A percentile compares a stretch with the other conserved stretches of the same genome.
These are phyloP conservation scores for Ophonus ardosiacus DNA, from an alignment of 2,888 invertebrate species.

Conservation along the genomic window DNA sequence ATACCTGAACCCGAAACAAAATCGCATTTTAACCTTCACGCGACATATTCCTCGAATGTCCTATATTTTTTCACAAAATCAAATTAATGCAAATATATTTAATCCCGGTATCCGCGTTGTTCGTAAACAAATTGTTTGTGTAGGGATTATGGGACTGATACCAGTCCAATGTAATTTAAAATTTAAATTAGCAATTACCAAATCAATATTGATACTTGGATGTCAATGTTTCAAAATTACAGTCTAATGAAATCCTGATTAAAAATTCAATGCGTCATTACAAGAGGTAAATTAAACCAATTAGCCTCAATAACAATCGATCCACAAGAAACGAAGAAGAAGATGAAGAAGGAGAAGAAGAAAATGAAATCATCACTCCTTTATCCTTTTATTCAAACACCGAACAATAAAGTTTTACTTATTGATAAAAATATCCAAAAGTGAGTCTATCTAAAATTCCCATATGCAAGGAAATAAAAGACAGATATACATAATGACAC, in stretches of 20 bases:
- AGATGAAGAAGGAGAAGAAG: not conserved
- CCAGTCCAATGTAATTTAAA: not conserved
- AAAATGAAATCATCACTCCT: not conserved
- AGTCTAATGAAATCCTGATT: constrained; percentile 4
- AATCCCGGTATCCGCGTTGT: not conserved
- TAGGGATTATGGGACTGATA: not conserved
- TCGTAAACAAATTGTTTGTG: not conserved
- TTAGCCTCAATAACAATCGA: not conserved
- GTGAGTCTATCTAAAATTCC: too few species aligned
- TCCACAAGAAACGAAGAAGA: not conserved
- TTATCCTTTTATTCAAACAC: too few species aligned
- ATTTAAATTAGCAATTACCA: not conserved
- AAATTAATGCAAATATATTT: not conserved
- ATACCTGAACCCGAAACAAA: too few species aligned
- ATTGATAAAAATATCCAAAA: too few species aligned
- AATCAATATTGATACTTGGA: not conserved
- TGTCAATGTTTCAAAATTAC: not conserved
- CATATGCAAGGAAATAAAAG: too few species aligned
- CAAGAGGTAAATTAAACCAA: not conserved
- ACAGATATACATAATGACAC: too few species aligned
- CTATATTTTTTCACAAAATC: not conserved
- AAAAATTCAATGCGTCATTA: constrained; percentile 3
- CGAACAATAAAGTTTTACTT: too few species aligned
- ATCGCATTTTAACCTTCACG: not conserved
- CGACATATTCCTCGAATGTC: not conserved